Conservation (phyloP, 2,797 vertebrate species). For the Sebastes taczanowskii region DNA sequence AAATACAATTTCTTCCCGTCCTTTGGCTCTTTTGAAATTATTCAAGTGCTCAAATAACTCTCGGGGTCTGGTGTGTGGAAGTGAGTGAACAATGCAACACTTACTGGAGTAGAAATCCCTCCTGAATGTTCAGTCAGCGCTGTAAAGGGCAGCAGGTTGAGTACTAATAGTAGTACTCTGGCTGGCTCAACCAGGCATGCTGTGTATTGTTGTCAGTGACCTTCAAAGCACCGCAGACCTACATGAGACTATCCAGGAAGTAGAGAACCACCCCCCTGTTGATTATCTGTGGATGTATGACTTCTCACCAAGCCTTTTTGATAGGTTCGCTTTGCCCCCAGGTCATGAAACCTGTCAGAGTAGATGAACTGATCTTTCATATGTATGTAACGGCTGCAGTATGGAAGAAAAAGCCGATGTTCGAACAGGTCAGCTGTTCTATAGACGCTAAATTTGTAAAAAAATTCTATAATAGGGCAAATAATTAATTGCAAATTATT, state of each 20-base stretch:
- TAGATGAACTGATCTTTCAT: conserved; percentile 27
- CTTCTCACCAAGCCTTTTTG: conserved; percentile 57
- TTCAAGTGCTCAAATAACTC: conserved; percentile 25
- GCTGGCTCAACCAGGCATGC: conserved; percentile 37
- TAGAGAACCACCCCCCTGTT: conserved; percentile 25
- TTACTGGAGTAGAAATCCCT: conserved; percentile 40
- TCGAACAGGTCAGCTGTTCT: not conserved
- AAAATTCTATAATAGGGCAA: not conserved
- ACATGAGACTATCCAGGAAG: conserved; percentile 32
- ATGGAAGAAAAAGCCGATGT: not conserved
- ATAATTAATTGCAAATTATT: too few relatives aligned
- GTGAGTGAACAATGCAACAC: conserved; percentile 38
- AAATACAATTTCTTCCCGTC: not conserved
- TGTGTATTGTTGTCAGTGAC: conserved; percentile 54
- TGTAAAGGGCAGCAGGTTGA: conserved; percentile 43
- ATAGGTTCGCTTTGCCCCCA: conserved; percentile 39
- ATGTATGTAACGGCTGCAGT: not conserved
- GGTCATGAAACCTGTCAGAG: conserved; percentile 54
- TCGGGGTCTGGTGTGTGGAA: conserved; percentile 29
- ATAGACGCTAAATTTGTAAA: not conserved
- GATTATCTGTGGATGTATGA: conserved; percentile 60
- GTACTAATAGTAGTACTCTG: conserved; percentile 6
- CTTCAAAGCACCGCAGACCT: conserved; percentile 62
- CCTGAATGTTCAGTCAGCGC: conserved; percentile 37
- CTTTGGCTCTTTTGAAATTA: conserved; percentile 7